Evolutionary conservation across 2,888 invertebrate genomes (phyloP).

Genomic region (Entomobrya multifasciata): DNA sequence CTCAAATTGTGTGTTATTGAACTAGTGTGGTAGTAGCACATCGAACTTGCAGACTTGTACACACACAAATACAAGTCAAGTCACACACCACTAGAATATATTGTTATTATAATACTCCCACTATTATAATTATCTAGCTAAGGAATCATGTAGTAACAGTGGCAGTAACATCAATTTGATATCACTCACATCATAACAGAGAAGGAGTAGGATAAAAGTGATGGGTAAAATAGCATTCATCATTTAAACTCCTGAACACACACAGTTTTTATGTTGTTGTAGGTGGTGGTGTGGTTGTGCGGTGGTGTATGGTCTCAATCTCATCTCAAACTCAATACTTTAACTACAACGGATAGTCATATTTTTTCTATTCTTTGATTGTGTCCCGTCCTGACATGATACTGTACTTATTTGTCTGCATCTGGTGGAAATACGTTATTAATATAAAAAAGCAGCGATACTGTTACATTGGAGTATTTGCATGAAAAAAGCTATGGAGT

Average conservation of each 20-base stretch:
- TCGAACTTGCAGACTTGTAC: background rate
- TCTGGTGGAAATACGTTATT: background rate
- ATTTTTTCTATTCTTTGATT: too few relatives aligned
- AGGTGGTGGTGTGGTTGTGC: constrained; percentile 1
- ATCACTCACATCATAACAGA: constrained; percentile 10
- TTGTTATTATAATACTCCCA: constrained; percentile 13
- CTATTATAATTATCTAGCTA: constrained; percentile 14
- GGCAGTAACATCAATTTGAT: background rate
- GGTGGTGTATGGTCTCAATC: background rate
- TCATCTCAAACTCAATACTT: background rate
- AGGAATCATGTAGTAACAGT: background rate
- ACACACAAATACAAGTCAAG: constrained; percentile 11
- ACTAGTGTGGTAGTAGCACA: constrained; percentile 17
- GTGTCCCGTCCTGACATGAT: background rate
- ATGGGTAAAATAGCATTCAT: constrained; percentile 21
- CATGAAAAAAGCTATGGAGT: too few relatives aligned
- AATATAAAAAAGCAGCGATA: background rate
- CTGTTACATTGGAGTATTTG: constrained; percentile 39
- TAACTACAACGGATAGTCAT: too few relatives aligned
- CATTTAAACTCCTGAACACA: constrained; percentile 2
- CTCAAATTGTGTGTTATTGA: background rate
- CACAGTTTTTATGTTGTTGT: constrained; percentile 40
- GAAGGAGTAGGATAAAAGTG: background rate
- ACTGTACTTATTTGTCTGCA: constrained; percentile 27
- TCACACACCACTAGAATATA: background rate